Conservation (phyloP, 2,888 invertebrate genomes). For the Palloptera scutellata region DNA sequence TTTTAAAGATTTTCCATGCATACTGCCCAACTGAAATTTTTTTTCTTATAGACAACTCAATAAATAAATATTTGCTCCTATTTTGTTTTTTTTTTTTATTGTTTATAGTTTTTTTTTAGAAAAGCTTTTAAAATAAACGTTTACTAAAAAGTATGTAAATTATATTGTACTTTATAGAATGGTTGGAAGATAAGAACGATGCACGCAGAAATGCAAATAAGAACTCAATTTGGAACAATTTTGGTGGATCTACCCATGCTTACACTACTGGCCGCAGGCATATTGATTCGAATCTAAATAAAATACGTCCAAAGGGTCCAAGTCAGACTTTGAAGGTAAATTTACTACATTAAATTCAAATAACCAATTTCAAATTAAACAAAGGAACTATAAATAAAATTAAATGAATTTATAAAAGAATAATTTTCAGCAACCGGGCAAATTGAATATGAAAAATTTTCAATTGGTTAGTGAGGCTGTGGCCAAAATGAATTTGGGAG, state of each 20-base stretch:
- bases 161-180: constrained; percentile 60
- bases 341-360: neutral
- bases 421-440: constrained; percentile 79
- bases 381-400: neutral
- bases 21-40: no score
- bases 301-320: constrained; percentile 74
- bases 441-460: constrained; percentile 88
- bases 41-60: constrained; percentile 4
- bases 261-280: constrained; percentile 76
- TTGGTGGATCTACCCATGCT: constrained; percentile 73
- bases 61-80: neutral
- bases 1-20: constrained; percentile 21
- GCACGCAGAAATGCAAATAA: constrained; percentile 59
- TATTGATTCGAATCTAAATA: constrained; percentile 65
- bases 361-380: neutral
- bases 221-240: constrained; percentile 68
- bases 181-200: constrained; percentile 67
- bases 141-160: constrained; percentile 6
- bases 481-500: constrained; percentile 73
- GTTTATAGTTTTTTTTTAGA: neutral
- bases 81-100: constrained; percentile 7
- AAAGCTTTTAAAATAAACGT: neutral
- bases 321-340: constrained; percentile 73
- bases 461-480: constrained; percentile 88
- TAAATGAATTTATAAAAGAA: neutral